Base-by-base conservation (phyloP, 2,888 invertebrate genomes). In the Habrosyne pyritoides region DNA sequence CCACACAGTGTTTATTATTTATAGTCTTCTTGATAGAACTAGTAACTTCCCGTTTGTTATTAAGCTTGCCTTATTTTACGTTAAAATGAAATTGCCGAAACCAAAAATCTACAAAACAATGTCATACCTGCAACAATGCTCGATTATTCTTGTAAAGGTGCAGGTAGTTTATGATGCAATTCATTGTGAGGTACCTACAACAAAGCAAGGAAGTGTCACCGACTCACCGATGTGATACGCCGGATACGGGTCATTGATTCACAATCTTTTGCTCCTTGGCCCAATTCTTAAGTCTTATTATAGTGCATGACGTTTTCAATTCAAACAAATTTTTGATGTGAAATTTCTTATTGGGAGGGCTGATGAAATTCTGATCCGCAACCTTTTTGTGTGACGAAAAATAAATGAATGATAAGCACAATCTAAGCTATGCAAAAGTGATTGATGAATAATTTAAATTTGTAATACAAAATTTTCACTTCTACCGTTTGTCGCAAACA, bases 191-290 rank as follows among this genome's bases (percentile, higher is more conserved):
- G 84, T 84, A 67, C 69, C 65, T 60, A 64, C 73, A 62, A 84
- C 83, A 86, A 86, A 83, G 84, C 71, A 63, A 73, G 86, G 86
- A 86, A 85, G 81, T 78, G 66, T 71, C 69, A 64, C 67, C 71
- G 71, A 69, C 68, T 71, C 69, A 64, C 67, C 71, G 71, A 69
- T 69, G 42, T 42, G 42, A 42, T 42, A 42, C 42, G 6, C 42
- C 42, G 42, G 42, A 69, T 55, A 60, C 56, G 69, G 67, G 64
- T 65, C 70, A 77, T 71, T 71, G 70, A 59, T 64, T 65, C 60
- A 57, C 64, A 53, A 60, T 53, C 64, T 53, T 63, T 67, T 42
- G 42, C 66, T 59, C 69, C 71, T 67, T 70, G 71, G 65, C 67
- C 68, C 48, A 57, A 59, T 53, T 59, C n/a, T n/a, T n/a, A n/a